Evolutionary conservation across 2,888 invertebrate genomes (phyloP).

Genomic region (Psococerastis gibbosa): DNA sequence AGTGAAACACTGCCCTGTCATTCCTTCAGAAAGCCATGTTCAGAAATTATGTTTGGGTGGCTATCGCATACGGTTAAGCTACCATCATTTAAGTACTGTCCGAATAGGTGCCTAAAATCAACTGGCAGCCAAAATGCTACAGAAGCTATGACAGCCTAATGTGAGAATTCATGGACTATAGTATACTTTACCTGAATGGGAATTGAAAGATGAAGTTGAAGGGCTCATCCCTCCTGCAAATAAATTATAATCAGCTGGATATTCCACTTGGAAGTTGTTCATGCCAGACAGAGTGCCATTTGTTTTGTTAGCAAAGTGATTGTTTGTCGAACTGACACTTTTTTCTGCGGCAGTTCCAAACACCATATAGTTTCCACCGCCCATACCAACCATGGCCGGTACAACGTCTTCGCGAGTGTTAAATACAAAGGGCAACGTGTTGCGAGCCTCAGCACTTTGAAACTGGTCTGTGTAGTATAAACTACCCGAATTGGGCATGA

Average conservation of each 20-base stretch:
- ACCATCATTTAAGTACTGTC: too few relatives aligned
- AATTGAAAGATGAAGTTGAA: constrained; percentile 8
- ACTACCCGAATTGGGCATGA: not conserved
- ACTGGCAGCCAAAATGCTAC: too few relatives aligned
- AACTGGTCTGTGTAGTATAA: constrained; percentile 6
- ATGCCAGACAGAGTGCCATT: constrained; percentile 6
- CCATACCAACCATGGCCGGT: constrained; percentile 26
- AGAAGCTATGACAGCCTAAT: too few relatives aligned
- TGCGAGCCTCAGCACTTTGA: constrained; percentile 11
- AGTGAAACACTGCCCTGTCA: too few relatives aligned
- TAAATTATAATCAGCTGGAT: constrained; percentile 2
- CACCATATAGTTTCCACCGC: constrained; percentile 27
- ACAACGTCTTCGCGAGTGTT: constrained; percentile 15
- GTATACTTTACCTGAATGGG: too few relatives aligned
- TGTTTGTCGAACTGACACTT: constrained; percentile 23
- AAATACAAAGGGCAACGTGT: constrained; percentile 3
- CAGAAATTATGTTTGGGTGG: too few relatives aligned
- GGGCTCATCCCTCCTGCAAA: not conserved
- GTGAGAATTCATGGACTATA: too few relatives aligned
- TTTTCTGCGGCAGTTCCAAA: constrained; percentile 24
- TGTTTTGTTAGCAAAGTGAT: constrained; percentile 14
- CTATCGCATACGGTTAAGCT: too few relatives aligned
- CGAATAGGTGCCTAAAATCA: too few relatives aligned
- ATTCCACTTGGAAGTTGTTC: constrained; percentile 2
- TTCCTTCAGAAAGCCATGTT: too few relatives aligned